Evolutionary conservation across 1,140 invertebrate species (phyloP).

Genomic region (Leptopilina clavipes): DNA sequence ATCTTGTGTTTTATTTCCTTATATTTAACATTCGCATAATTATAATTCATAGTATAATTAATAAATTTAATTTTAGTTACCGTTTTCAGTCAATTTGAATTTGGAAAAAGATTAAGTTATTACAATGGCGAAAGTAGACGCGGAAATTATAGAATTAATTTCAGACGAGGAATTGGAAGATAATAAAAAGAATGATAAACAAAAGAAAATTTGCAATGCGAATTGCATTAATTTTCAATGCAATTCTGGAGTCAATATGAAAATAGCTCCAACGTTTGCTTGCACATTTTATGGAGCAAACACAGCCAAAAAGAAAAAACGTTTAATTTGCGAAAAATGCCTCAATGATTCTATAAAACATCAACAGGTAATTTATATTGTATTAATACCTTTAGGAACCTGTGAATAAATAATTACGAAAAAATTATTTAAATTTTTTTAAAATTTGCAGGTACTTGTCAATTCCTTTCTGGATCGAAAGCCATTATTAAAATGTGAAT

Average conservation of each 20-base stretch:
- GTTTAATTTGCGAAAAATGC: slow-evolving; percentile 74
- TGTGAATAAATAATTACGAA: slow-evolving; percentile 31
- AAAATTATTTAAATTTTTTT: slow-evolving; percentile 32
- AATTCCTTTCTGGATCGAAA: slow-evolving; percentile 65
- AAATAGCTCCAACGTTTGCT: slow-evolving; percentile 73
- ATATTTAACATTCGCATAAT: too few relatives aligned
- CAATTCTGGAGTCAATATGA: slow-evolving; percentile 71
- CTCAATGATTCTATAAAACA: slow-evolving; percentile 70
- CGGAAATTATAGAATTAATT: slow-evolving; percentile 69
- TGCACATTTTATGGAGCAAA: slow-evolving; percentile 75
- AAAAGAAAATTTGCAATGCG: slow-evolving; percentile 60
- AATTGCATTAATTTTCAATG: slow-evolving; percentile 77
- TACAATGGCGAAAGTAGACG: slow-evolving; percentile 9
- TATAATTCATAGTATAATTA: too few relatives aligned
- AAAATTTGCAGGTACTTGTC: slow-evolving; percentile 65
- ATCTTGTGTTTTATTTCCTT: too few relatives aligned
- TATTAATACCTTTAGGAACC: slow-evolving; percentile 13
- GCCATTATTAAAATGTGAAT: slow-evolving; percentile 71
- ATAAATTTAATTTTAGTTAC: neutral
- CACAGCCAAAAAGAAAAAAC: slow-evolving; percentile 69
- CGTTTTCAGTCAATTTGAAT: neutral
- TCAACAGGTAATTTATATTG: slow-evolving; percentile 66
- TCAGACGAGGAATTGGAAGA: slow-evolving; percentile 66
- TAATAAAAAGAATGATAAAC: slow-evolving; percentile 45
- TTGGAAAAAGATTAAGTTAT: neutral